Evolutionary conservation across 2,888 invertebrate genomes (phyloP).

Genomic region (Sisyra nigra): DNA sequence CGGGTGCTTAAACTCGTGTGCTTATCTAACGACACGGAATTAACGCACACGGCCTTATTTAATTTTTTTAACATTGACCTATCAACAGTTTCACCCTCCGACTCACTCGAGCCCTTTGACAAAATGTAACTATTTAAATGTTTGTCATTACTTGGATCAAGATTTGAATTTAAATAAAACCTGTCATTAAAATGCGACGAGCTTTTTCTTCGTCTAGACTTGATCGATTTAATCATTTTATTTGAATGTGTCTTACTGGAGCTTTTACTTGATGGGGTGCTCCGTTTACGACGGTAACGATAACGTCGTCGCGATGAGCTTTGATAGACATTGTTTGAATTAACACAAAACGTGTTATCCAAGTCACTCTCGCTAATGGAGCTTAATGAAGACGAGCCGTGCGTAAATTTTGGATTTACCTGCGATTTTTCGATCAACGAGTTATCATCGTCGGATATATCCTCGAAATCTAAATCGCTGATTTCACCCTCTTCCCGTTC

Average conservation of each 20-base stretch:
- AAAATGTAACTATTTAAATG: neutral
- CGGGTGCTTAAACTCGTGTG: slow-evolving; percentile 19
- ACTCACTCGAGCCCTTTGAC: slow-evolving; percentile 16
- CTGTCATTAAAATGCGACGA: too few species aligned
- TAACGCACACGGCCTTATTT: slow-evolving; percentile 34
- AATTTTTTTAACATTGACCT: slow-evolving; percentile 25
- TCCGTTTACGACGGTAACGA: neutral
- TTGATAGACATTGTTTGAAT: too few species aligned
- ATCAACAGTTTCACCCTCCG: slow-evolving; percentile 16
- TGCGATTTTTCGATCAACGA: slow-evolving; percentile 3
- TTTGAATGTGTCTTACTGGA: neutral
- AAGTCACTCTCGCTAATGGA: slow-evolving; percentile 5
- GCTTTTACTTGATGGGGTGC: neutral
- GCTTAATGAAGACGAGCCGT: neutral
- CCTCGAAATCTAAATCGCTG: slow-evolving; percentile 25
- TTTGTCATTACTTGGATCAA: too few species aligned
- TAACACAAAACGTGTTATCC: neutral
- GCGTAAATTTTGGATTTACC: neutral
- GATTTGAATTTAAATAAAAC: too few species aligned
- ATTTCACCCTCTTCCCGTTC: slow-evolving; percentile 29
- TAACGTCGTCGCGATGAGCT: neutral
- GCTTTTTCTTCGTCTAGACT: too few species aligned
- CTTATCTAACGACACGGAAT: slow-evolving; percentile 14
- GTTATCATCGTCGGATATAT: slow-evolving; percentile 21
- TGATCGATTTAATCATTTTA: too few species aligned